Evolutionary conservation across 2,888 invertebrate species (phyloP), one percentile per base, ranked within the genome.

Genomic region (Mimas tiliae): DNA sequence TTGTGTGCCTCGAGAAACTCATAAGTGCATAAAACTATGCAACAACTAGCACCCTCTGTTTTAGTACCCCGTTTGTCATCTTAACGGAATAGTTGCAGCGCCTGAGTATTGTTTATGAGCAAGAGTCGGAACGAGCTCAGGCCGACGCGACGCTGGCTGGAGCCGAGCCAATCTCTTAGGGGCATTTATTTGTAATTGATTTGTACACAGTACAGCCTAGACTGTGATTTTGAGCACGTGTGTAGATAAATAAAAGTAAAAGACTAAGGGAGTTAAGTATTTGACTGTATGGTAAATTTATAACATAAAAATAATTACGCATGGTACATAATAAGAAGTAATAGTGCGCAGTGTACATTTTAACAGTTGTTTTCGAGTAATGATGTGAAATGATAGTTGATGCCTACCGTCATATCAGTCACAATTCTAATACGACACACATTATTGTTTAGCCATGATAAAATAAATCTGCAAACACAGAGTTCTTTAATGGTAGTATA

Each of bases 101-200:
- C 58, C 58, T 58, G 58, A 58, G 58, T 42, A 42, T 58, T 58
- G 58, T 58, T 58, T 58, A 58, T 19, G 58, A 58, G 58, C 58
- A 19, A 12, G 42, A 42, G 58, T 19, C 58, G 42, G 58, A 38
- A 19, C 42, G 58, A 42, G 19, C 19, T 19, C 58, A 19, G 19
- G 58, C 38, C 55, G 34, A 34, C 34, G n/a, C 34, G 34, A 9
- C 55, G 55, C 55, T 34, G 38, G 9, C 19, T 58, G 58, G 42
- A 58, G 9, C 6, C 19, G 38, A 58, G 58, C 58, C 58, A 58
- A 58, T 58, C 58, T 58, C 58, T 58, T 58, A 58, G 19, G 58
- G 38, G 55, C 12, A 16, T 34, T 42, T 58, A 38, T 58, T 58
- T 58, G 58, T 58, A 58, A 58, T 58, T 58, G 58, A 58, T 58